Percentiles rank a stretch among this genome's conserved stretches.
phyloP scores from a whole-genome alignment of 2,113 vertebrate genomes.

The Thryonomys swinderianus region DNA sequence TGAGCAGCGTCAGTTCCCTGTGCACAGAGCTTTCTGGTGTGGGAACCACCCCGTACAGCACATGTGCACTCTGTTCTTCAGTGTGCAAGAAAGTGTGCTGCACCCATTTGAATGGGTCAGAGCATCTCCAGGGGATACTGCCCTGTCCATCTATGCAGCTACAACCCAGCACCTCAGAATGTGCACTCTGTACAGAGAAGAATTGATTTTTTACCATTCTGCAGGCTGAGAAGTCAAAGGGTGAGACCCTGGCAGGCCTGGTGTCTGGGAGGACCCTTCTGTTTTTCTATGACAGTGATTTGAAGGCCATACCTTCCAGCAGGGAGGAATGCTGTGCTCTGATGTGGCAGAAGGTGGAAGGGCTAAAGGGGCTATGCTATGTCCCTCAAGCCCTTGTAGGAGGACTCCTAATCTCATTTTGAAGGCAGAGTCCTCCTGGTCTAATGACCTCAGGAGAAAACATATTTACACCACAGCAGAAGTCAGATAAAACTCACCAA shows the following conservation, averaged over 20 bases:
- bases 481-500: not conserved
- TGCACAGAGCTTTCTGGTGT: fast-evolving
- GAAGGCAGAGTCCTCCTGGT: not conserved
- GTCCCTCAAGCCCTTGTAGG: fast-evolving
- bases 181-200: not conserved
- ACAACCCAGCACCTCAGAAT: too few species aligned
- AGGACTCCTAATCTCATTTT: too few species aligned
- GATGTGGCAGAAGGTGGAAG: not conserved
- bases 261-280: not conserved
- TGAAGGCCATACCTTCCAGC: not conserved
- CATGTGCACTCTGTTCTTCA: not conserved
- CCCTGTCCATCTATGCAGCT: not conserved
- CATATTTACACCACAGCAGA: not conserved
- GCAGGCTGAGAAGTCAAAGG: not conserved
- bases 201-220: not conserved
- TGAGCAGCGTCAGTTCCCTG: not conserved
- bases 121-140: not conserved
- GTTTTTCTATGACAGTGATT: not conserved
- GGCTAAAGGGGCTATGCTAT: not conserved
- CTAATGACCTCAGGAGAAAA: not conserved
- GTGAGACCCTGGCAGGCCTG: not conserved
- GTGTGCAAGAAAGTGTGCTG: too few species aligned
- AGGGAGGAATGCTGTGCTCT: not conserved
- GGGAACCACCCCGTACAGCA: too few species aligned
- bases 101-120: fast-evolving